Evolutionary conservation across 2,797 vertebrate species (phyloP).

Genomic region (Coregonus sp.): DNA sequence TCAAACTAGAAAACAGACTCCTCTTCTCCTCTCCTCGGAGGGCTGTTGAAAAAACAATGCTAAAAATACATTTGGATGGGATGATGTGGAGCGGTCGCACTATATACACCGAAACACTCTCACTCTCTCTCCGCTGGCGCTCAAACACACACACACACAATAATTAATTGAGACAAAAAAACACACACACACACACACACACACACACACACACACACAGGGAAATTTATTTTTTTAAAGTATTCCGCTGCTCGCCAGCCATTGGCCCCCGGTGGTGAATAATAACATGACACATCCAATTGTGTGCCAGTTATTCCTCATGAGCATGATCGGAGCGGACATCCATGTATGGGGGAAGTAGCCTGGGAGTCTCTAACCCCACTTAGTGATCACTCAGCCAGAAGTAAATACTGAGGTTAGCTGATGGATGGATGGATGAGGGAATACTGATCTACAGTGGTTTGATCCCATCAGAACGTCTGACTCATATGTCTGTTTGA

Average conservation of each 20-base stretch:
- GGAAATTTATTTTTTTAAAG: constrained; percentile 46
- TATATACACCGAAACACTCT: constrained; percentile 47
- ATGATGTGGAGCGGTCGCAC: constrained; percentile 44
- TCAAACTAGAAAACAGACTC: constrained; percentile 7
- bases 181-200: neutral
- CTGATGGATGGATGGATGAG: constrained; percentile 3
- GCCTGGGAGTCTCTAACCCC: constrained; percentile 31
- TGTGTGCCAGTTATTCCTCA: neutral
- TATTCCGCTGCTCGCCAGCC: constrained; percentile 43
- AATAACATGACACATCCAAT: constrained; percentile 64
- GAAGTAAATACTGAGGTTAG: neutral
- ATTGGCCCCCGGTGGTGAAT: constrained; percentile 68
- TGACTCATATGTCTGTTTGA: too few species aligned
- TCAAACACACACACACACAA: constrained; percentile 2
- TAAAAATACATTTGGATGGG: constrained; percentile 62
- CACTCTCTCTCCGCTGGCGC: constrained; percentile 34
- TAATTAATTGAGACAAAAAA: constrained; percentile 6
- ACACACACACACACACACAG: constrained; percentile 28
- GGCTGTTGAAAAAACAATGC: constrained; percentile 49
- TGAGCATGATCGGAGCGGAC: constrained; percentile 63
- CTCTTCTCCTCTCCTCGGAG: constrained; percentile 7
- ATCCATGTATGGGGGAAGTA: constrained; percentile 55
- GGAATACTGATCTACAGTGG: constrained; percentile 43
- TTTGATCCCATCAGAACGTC: neutral
- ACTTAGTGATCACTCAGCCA: neutral